phyloP scores from a whole-genome alignment of 2,888 invertebrate genomes.

The Spicauda simplicius region DNA sequence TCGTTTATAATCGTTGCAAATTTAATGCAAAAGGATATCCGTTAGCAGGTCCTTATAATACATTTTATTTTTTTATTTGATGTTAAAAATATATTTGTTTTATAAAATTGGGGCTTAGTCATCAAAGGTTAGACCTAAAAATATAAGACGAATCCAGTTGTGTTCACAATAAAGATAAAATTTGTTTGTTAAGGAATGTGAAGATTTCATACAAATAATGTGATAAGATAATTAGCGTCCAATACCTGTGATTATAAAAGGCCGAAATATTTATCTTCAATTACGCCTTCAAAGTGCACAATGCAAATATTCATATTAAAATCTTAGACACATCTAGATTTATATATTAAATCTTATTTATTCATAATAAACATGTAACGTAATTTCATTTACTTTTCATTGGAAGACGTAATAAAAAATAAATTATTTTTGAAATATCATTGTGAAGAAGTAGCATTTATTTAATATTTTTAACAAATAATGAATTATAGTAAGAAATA shows the following conservation, averaged over 20 bases:
- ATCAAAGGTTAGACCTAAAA: background rate
- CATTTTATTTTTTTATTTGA: background rate
- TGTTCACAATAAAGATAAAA: background rate
- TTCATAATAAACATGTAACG: no score
- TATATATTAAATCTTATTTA: no score
- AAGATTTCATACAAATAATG: background rate
- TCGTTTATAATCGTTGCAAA: background rate
- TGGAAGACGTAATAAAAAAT: no score
- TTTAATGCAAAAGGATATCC: slow-evolving; percentile 1
- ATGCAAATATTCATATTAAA: no score
- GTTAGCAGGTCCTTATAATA: background rate
- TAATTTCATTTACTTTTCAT: no score
- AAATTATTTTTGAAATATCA: background rate
- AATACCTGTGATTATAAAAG: background rate
- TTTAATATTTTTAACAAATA: background rate
- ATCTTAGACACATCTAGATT: no score
- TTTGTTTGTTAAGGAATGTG: no score
- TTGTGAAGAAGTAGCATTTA: background rate
- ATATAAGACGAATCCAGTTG: background rate
- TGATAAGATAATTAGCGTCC: background rate
- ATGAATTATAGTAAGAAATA: background rate
- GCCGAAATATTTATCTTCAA: slow-evolving; percentile 2
- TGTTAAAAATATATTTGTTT: background rate
- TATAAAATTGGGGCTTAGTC: background rate
- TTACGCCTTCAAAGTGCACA: background rate